Evolutionary conservation across 2,888 invertebrate genomes (phyloP).

Genomic region (Polymixis lichenea): DNA sequence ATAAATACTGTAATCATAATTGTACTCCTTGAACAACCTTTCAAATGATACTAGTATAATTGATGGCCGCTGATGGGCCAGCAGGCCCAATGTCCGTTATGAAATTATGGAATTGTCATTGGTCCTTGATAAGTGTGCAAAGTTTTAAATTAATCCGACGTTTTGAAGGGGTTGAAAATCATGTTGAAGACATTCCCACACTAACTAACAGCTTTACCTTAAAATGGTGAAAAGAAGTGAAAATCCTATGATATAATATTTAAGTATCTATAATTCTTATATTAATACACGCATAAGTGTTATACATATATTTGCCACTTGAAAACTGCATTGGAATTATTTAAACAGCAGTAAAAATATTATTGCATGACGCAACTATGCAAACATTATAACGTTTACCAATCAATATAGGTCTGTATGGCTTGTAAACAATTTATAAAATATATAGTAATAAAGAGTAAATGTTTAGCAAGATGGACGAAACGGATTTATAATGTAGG

Average conservation of each 20-base stretch:
- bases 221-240: background rate
- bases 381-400: constrained; percentile 17
- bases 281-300: background rate
- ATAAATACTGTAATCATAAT: no score
- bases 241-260: background rate
- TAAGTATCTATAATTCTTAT: background rate
- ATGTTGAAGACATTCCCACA: background rate
- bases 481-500: background rate
- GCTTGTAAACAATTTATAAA: constrained; percentile 23
- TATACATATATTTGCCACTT: constrained; percentile 13
- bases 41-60: no score
- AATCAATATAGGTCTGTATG: constrained; percentile 29
- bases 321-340: constrained; percentile 17
- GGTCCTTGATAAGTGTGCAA: no score
- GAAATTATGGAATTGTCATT: no score
- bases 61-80: no score
- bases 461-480: constrained; percentile 12
- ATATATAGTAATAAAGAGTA: background rate
- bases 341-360: constrained; percentile 38
- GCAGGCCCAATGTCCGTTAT: no score
- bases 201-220: background rate
- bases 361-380: constrained; percentile 26
- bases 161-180: no score
- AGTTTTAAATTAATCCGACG: no score
- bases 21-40: no score